Evolutionary conservation across 2,888 invertebrate genomes (phyloP), one percentile per base, ranked within the genome.

Genomic region (Incurvaria masculella): DNA sequence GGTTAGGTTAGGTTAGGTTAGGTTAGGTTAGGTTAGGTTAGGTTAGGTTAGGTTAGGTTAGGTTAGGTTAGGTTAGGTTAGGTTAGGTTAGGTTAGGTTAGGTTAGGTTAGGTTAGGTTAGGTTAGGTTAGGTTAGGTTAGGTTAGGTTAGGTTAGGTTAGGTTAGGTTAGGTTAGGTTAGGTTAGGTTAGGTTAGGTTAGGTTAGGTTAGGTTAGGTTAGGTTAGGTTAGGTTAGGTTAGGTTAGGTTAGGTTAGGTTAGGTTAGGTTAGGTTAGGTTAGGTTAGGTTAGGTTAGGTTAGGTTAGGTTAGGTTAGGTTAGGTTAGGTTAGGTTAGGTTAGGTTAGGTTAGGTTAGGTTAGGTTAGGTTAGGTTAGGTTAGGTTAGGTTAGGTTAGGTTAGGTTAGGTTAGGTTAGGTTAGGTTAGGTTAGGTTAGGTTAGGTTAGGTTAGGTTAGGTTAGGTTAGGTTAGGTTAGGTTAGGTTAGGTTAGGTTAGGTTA

Each of bases 81-180:
- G 42, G 42, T 42, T 42, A 42, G 42, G 42, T 42, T 42, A 42
- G 42, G 42, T 42, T 42, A 42, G 42, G 42, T 42, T 42, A 42
- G 42, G 42, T 42, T 42, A 42, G 42, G 42, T 42, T 42, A 42
- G 42, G 42, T 42, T 42, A 42, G 42, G 42, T 42, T 42, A 42
- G 42, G 42, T 42, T 42, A 42, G 42, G 42, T 42, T 42, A 42
- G 42, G 42, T 42, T 42, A 42, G 42, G 42, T 42, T 42, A 42
- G 42, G 42, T 42, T 42, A 42, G 42, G 42, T 42, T 42, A 42
- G 42, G 42, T 42, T 42, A 42, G 42, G 42, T 42, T 42, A 42
- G 42, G 18, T 42, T 19, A 20, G 42, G 18, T 42, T 19, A 20
- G 42, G 18, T 42, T 19, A 20, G 42, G 18, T 42, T 19, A 20